Evolutionary conservation across 2,113 vertebrate species (phyloP), one percentile per base, ranked within the genome.

Genomic region (Nothocercus nigrocapillus): DNA sequence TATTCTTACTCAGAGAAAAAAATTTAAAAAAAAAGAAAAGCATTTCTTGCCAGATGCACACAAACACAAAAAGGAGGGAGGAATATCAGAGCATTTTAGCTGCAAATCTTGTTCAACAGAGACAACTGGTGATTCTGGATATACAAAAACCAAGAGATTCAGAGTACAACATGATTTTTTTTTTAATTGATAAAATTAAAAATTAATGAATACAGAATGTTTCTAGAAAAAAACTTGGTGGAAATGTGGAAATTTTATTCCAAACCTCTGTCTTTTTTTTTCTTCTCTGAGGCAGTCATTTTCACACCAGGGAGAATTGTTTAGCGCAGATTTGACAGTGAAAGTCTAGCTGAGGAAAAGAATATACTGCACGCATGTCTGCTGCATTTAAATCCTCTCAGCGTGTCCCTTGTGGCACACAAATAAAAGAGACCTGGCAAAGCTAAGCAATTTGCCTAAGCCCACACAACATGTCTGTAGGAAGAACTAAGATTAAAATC

Each of bases 361-460:
- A 85, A 89, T 20, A 32, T 32, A 24, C 44, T 25, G 67, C 82
- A 83, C 85, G 40, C 34, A 82, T 38, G 47, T 58, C 80, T 78
- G 75, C 64, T 78, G 51, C 77, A 47, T 90, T 44, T 82, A 56
- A 72, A 78, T 81, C 28, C 38, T 58, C 86, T 75, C 73, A 61
- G 47, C 61, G 5, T 3, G 66, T 61, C 75, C 64, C 85, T 51
- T 61, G 56, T 63, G 92, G 70, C 70, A 47, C 62, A 59, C 72
- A 76, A 77, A 24, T 11, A 64, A 70, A 53, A 49, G 27, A 42
- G 68, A 69, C 22, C 59, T 49, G 36, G 74, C 28, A 66, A 21
- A 66, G n/a, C 68, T 49, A 47, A 11, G 40, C 74, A 62, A 91
- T 94, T 91, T 96, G 75, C 85, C 94, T 93, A 77, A 88, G 27